A percentile compares a stretch with the other conserved stretches of the same genome.
Conservation (phyloP, 2,113 vertebrate genomes). For the Accipiter cooperii region DNA sequence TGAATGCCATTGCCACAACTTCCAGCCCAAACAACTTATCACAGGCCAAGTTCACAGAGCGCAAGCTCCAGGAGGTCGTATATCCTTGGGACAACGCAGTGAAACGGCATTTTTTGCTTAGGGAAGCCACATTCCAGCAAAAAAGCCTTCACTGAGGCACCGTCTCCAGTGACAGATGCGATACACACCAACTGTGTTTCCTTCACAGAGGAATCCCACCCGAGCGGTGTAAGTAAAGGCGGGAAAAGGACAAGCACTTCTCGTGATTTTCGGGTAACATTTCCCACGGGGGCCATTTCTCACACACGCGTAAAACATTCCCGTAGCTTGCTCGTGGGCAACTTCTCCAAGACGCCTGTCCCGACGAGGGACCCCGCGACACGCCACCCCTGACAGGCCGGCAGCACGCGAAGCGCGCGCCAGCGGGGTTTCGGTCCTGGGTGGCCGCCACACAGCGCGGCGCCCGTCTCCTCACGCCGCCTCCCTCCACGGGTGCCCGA, state of each 20-base stretch:
- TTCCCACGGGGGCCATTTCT: not conserved
- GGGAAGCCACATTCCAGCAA: not conserved
- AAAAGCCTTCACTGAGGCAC: not conserved
- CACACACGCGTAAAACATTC: rapidly evolving
- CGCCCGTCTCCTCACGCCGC: rapidly evolving
- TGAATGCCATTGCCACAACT: not conserved
- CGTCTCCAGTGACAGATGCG: not conserved
- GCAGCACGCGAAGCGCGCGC: rapidly evolving
- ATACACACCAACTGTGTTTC: rapidly evolving
- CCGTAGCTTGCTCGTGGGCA: rapidly evolving
- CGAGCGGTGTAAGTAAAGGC: rapidly evolving
- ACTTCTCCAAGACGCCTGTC: not conserved
- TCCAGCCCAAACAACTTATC: not conserved
- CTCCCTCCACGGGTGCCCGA: not conserved
- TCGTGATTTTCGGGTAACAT: rapidly evolving
- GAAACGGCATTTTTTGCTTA: rapidly evolving
- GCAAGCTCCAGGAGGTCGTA: rapidly evolving
- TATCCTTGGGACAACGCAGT: rapidly evolving
- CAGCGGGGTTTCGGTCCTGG: rapidly evolving
- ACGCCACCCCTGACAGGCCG: not conserved
- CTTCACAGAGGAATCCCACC: rapidly evolving
- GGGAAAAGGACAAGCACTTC: rapidly evolving
- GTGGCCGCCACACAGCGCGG: rapidly evolving
- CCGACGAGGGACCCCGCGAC: not conserved
- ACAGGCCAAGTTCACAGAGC: not conserved